Base-by-base conservation (phyloP, 2,888 invertebrate genomes). In the Holacanthella duospinosa region DNA sequence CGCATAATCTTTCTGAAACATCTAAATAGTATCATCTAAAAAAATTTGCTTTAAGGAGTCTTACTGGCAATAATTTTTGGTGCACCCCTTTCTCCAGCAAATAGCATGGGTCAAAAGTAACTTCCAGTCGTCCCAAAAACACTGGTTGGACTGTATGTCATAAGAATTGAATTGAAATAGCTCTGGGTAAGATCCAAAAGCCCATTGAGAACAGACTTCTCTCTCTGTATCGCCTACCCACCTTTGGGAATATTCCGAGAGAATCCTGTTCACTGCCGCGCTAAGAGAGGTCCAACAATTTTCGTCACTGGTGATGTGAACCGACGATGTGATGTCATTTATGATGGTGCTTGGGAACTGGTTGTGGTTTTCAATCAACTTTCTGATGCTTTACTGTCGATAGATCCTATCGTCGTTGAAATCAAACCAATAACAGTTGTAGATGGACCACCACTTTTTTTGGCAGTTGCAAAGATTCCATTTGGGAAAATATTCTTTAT, bases 401-500 rank as follows among this genome's bases (percentile, higher is more conserved):
- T 4, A 12, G n/a, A 53, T 16, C 53, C 53, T 9, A 16, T 53
- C 6, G 4, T 53, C 6, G 19, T 53, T 6, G 12, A 53, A 53
- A 21, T 53, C n/a, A 24, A 53, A 53, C 19, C 19, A 21, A 53
- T 21, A 9, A 53, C 19, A 21, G n/a, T 12, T 53, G 21, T 21
- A 6, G 53, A 24, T 53, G n/a, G 9, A 6, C 24, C 6, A 25
- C n/a, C n/a, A 6, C 9, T 6, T n/a, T 6, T 53, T n/a, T n/a
- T 53, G n/a, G 54, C 9, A 12, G 54, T 53, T 6, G 21, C 24
- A 6, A n/a, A 24, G 6, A 25, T 55, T 16, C 56, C 56, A 26
- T 55, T 55, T 55, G 56, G 56, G 19, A 55, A 55, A 4, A 6
- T 55, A 6, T 55, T 55, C 27, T 55, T 55, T n/a, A 6, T 9